Evolutionary conservation across 2,888 invertebrate species (phyloP), one percentile per base, ranked within the genome.

Genomic region (Dichetophora obliterata): DNA sequence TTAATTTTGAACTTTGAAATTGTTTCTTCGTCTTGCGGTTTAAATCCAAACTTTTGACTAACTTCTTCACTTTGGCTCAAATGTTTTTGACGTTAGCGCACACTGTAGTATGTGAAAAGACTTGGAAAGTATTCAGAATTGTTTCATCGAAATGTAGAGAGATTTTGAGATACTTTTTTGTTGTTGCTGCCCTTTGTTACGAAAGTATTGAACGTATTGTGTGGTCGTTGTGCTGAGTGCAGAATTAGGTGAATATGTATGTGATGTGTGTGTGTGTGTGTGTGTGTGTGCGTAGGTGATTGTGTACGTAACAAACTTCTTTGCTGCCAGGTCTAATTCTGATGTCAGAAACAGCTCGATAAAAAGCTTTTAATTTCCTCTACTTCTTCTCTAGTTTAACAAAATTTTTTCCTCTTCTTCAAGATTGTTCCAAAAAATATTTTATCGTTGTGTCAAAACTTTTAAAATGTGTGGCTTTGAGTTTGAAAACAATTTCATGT

Each of bases 321-420:
- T 69, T 37, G 74, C 73, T 79, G 54, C 70, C 57, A 75, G 75
- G 75, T 61, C 74, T 73, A 72, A 75, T 75, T 73, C 71, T 70
- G 73, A 57, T 77, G 73, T 79, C 75, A 73, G 66, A 68, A 43
- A 52, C 74, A 77, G 52, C 50, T 59, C 24, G 48, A 50, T 16
- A 31, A 19, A 65, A 65, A 65, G 65, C n/a, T 31, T 34, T 65
- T 65, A 24, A n/a, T 9, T 61, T 24, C 61, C 37, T 22, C 22
- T 22, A 11, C 43, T 43, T 43, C 43, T 43, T 11, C 43, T 43
- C 11, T 14, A 43, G 43, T 43, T 43, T 43, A 43, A 11, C 14
- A 6, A 43, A 11, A 11, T 43, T 43, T 43, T 43, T 3, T 6
- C 11, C 22, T 8, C 54, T 31, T 27, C 37, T 34, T 19, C 9